Conservation (phyloP, 2,888 invertebrate species). For the Pantelozetes paolii region DNA sequence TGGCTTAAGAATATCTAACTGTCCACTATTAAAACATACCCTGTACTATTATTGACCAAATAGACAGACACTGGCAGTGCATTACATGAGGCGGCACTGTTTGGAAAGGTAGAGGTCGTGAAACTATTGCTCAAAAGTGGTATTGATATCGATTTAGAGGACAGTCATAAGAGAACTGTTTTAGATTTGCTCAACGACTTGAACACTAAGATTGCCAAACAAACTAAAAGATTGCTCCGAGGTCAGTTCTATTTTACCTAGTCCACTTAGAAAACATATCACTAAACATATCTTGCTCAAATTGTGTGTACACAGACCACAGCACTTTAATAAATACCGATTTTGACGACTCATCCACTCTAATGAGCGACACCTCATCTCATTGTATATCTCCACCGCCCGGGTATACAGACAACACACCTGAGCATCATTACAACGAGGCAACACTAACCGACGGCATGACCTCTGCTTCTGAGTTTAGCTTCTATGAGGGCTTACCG, state of each 20-base stretch:
- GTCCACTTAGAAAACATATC: too few relatives aligned
- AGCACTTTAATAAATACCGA: not conserved
- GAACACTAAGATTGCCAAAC: slow-evolving; percentile 79
- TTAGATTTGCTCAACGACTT: slow-evolving; percentile 79
- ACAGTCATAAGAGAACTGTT: slow-evolving; percentile 75
- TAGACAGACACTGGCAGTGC: slow-evolving; percentile 81
- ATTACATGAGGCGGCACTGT: slow-evolving; percentile 86
- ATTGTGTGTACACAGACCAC: slow-evolving; percentile 6
- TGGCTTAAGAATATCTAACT: not conserved
- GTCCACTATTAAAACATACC: too few relatives aligned
- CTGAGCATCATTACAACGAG: not conserved
- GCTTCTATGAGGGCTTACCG: not conserved
- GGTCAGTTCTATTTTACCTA: slow-evolving; percentile 49
- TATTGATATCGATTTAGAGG: slow-evolving; percentile 72
- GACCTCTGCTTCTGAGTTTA: slow-evolving; percentile 24
- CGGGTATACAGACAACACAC: slow-evolving; percentile 38
- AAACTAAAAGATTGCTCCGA: slow-evolving; percentile 77
- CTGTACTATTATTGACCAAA: too few relatives aligned
- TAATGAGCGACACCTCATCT: slow-evolving; percentile 22
- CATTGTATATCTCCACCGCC: slow-evolving; percentile 42
- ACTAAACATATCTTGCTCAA: too few relatives aligned
- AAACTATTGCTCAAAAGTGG: slow-evolving; percentile 65
- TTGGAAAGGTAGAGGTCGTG: slow-evolving; percentile 83
- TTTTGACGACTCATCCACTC: slow-evolving; percentile 5
- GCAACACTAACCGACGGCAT: slow-evolving; percentile 8